These are phyloP conservation scores for Scaptomyza polygonia DNA, from an alignment of 2,888 invertebrate species.

Conservation along the genomic window DNA sequence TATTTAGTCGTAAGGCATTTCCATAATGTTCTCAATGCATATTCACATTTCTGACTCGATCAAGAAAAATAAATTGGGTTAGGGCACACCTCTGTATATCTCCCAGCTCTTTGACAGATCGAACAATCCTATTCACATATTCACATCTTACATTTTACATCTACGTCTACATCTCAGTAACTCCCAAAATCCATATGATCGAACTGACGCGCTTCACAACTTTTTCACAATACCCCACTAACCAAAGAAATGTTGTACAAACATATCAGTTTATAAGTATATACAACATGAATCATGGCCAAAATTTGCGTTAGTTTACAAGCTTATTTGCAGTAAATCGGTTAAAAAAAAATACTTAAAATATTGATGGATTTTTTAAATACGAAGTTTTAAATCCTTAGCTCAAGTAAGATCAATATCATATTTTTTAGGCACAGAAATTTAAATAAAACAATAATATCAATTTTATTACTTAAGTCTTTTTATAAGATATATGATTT, in stretches of 20 bases:
- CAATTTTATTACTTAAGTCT: too few relatives aligned
- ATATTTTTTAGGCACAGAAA: too few relatives aligned
- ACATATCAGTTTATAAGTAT: conserved; percentile 9
- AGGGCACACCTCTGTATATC: conserved; percentile 74
- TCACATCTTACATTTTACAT: conserved; percentile 40
- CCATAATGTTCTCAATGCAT: conserved; percentile 46
- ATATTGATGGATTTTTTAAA: too few relatives aligned
- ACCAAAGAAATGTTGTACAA: conserved; percentile 56
- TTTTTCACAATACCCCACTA: conserved; percentile 63
- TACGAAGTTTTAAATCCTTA: background rate
- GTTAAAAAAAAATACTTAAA: background rate
- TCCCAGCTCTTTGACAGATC: conserved; percentile 51
- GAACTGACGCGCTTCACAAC: conserved; percentile 49
- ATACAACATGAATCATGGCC: conserved; percentile 1
- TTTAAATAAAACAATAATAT: too few relatives aligned
- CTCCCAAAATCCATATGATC: conserved; percentile 59
- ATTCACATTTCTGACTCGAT: conserved; percentile 12
- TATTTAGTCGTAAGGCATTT: conserved; percentile 26
- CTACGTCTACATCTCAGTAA: conserved; percentile 45
- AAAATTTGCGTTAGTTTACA: conserved; percentile 1
- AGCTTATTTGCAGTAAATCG: conserved; percentile 28
- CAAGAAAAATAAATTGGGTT: conserved; percentile 62
- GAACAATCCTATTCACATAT: conserved; percentile 23
- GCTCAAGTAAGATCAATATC: too few relatives aligned
- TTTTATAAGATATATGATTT: too few relatives aligned